These are phyloP conservation scores for Adrianichthys oophorus DNA, from an alignment of 2,797 vertebrate species.

Conservation along the genomic window DNA sequence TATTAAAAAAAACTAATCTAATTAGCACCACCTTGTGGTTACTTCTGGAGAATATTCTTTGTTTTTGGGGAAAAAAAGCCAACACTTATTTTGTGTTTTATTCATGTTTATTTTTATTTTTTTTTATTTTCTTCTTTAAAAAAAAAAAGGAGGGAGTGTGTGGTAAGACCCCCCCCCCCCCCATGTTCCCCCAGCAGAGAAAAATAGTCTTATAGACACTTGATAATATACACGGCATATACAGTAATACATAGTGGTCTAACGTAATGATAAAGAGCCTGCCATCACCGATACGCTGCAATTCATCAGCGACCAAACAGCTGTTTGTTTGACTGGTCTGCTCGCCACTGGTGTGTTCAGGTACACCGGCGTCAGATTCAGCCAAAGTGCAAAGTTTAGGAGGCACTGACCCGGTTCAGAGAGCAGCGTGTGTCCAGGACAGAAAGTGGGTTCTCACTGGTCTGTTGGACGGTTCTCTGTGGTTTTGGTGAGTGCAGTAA, in stretches of 20 bases:
- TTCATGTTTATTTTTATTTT: conserved; percentile 63
- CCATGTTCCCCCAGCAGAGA: conserved; percentile 69
- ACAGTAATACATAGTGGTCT: conserved; percentile 84
- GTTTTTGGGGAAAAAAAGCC: conserved; percentile 10
- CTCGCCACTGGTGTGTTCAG: conserved; percentile 33
- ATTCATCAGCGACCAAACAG: conserved; percentile 57
- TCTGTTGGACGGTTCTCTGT: conserved; percentile 7
- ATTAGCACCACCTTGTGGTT: neutral
- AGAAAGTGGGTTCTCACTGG: conserved; percentile 9
- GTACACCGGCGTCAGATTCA: conserved; percentile 58
- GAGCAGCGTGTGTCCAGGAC: conserved; percentile 17
- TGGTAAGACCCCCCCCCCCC: conserved; percentile 67
- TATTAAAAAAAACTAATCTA: neutral
- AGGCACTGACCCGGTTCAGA: conserved; percentile 67
- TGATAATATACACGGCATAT: conserved; percentile 80
- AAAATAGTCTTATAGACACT: conserved; percentile 75
- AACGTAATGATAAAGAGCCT: conserved; percentile 74
- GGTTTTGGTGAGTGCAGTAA: conserved; percentile 38
- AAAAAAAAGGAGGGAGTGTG: conserved; percentile 73
- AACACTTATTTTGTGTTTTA: conserved; percentile 37
- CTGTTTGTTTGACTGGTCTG: conserved; percentile 48
- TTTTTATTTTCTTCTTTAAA: conserved; percentile 51
- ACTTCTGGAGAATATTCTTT: neutral
- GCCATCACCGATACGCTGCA: conserved; percentile 63
- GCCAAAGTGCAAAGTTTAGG: conserved; percentile 81